phyloP scores from a whole-genome alignment of 2,113 vertebrate species.

The Colius striatus region DNA sequence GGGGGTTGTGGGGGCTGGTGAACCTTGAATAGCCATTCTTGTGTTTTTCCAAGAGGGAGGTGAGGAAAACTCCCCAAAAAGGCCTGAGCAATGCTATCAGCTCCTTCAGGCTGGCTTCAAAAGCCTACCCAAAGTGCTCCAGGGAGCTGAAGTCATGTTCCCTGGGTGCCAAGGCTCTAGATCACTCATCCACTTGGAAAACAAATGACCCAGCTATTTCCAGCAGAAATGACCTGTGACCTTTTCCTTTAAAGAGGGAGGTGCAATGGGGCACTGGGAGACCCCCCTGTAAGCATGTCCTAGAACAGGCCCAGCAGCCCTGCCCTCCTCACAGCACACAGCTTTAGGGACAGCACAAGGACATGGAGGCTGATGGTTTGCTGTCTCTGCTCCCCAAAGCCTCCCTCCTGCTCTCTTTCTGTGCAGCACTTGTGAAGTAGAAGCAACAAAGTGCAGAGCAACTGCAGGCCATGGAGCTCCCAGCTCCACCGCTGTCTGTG shows the following conservation, averaged over 20 bases:
- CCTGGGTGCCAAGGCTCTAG: neutral
- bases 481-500: fast-evolving
- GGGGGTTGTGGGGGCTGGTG: slow-evolving; percentile 10
- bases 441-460: neutral
- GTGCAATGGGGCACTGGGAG: neutral
- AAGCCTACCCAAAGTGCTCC: neutral
- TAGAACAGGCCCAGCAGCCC: too few relatives aligned
- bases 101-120: neutral
- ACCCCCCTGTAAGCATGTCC: too few relatives aligned
- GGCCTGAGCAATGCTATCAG: neutral
- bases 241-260: slow-evolving; percentile 1
- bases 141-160: slow-evolving; percentile 26
- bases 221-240: slow-evolving; percentile 25
- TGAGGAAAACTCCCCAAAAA: neutral
- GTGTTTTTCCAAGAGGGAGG: neutral
- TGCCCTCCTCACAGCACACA: neutral
- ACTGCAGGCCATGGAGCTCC: too few relatives aligned
- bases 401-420: neutral
- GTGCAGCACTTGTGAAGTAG: neutral
- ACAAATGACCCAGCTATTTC: slow-evolving; percentile 23
- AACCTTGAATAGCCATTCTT: neutral
- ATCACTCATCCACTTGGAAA: slow-evolving; percentile 25
- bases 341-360: too few relatives aligned
- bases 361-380: too few relatives aligned
- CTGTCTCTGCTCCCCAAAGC: neutral